Percentiles rank a stretch among this genome's conserved stretches.
Conservation (phyloP, 2,113 vertebrate genomes). For the Rhea pennata region DNA sequence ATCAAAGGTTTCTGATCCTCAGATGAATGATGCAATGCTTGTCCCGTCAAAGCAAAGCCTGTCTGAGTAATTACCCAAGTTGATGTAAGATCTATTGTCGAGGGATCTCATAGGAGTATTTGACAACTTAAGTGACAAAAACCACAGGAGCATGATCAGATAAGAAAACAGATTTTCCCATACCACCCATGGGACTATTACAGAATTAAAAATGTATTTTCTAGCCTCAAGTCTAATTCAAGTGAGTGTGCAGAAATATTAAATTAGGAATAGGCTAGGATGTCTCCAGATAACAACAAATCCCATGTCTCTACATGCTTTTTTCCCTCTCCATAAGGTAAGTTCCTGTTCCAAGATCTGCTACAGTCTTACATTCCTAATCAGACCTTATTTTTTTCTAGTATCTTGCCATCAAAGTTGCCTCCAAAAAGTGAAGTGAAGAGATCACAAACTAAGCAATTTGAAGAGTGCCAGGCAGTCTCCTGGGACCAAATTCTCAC, state of each 20-base stretch:
- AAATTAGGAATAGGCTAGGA: constrained; percentile 35
- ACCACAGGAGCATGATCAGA: constrained; percentile 34
- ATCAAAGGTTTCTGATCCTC: not conserved
- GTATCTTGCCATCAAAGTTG: constrained; percentile 32
- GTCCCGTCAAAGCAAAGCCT: constrained; percentile 13
- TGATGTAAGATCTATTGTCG: constrained; percentile 25
- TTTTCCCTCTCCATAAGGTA: not conserved
- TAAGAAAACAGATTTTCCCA: constrained; percentile 50
- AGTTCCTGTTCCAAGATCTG: not conserved
- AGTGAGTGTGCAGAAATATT: not conserved
- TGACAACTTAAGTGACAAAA: constrained; percentile 54
- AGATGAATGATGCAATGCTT: constrained; percentile 16
- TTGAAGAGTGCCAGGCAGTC: constrained; percentile 47
- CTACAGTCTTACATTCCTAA: constrained; percentile 13
- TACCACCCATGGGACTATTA: constrained; percentile 13
- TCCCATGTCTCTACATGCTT: not conserved
- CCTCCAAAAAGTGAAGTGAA: constrained; percentile 34
- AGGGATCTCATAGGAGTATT: not conserved
- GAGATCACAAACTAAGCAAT: constrained; percentile 43
- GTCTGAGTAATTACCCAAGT: constrained; percentile 16
- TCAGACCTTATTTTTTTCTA: constrained; percentile 19
- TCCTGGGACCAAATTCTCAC: constrained; percentile 48
- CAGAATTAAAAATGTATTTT: constrained; percentile 42
- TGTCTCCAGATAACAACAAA: constrained; percentile 29
- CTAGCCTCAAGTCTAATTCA: constrained; percentile 27